Evolutionary conservation across 2,797 vertebrate species (phyloP).

Genomic region (Rhabdomys pumilio): DNA sequence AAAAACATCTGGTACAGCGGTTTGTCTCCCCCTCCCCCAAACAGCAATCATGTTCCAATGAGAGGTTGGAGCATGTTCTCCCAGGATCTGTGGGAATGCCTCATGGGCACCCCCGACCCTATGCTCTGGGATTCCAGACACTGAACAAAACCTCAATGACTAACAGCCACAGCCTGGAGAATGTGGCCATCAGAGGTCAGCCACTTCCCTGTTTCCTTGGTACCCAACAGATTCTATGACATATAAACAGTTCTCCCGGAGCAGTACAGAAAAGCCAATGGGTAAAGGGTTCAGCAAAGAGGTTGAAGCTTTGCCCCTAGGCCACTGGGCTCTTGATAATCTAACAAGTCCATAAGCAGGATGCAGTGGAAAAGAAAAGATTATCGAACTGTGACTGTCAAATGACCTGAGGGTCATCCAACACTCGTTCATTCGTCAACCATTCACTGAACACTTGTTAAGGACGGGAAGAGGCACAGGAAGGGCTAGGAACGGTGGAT

Average conservation of each 20-base stretch:
- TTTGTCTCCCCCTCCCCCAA: neutral
- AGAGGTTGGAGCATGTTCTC: neutral
- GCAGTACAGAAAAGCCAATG: neutral
- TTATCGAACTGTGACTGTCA: neutral
- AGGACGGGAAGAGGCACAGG: neutral
- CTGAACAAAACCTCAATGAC: conserved; percentile 73
- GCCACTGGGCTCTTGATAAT: neutral
- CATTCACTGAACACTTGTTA: neutral
- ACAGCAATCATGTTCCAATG: neutral
- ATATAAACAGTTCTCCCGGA: neutral
- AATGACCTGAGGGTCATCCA: neutral
- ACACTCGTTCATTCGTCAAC: neutral
- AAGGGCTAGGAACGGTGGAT: neutral
- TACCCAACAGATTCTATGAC: neutral
- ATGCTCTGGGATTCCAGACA: conserved; percentile 13
- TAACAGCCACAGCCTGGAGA: conserved; percentile 66
- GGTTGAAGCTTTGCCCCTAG: neutral
- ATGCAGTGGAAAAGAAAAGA: neutral
- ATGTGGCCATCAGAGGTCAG: conserved; percentile 16
- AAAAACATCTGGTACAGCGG: conserved; percentile 18
- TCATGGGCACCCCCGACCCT: conserved; percentile 27
- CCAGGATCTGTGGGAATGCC: conserved; percentile 28
- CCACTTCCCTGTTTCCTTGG: conserved; percentile 69
- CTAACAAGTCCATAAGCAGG: neutral
- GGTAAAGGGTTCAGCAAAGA: neutral